Evolutionary conservation across 1,140 invertebrate genomes (phyloP), one percentile per base, ranked within the genome.

Genomic region (Nymphalis io): DNA sequence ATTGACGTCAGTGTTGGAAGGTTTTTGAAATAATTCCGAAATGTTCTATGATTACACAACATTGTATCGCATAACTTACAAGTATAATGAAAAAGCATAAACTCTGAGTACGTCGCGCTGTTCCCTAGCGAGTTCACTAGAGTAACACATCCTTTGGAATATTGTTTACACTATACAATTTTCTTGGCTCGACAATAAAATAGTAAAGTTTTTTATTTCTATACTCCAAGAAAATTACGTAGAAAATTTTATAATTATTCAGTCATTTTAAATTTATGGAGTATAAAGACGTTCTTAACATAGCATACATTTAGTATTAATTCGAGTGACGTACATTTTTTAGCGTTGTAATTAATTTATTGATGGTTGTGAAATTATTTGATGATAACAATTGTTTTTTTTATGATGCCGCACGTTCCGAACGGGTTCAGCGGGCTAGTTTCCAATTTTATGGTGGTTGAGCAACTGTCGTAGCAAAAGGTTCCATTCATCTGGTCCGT

Each of bases 401-500:
- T 70, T 74, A 76, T 74, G 70, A 75, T 73, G 72, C 68, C 63
- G 62, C 68, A 75, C 81, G 77, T 83, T 88, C 82, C 79, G 78
- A 70, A 63, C 71, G 80, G 73, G 71, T 78, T 78, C 79, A 70
- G 69, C 78, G 77, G 74, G 74, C 79, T 81, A 84, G 85, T 82
- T 86, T 87, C 83, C 85, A 89, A 89, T 87, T 89, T 87, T 82
- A 89, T 89, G 84, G 84, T 85, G 85, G 87, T 87, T 87, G 85
- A 71, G 74, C 83, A 86, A 77, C 76, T 79, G 75, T 76, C 74
- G 75, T 73, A 77, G 74, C 71, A 76, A 76, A 78, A 80, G 69
- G 74, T 68, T 60, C 66, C 65, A 61, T 69, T 65, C 61, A 63
- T 64, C 72, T 60, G 60, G 58, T 62, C 63, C 67, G 70, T 60